Evolutionary conservation across 2,797 vertebrate genomes (phyloP), one percentile per base, ranked within the genome.

Genomic region (Choloepus didactylus): DNA sequence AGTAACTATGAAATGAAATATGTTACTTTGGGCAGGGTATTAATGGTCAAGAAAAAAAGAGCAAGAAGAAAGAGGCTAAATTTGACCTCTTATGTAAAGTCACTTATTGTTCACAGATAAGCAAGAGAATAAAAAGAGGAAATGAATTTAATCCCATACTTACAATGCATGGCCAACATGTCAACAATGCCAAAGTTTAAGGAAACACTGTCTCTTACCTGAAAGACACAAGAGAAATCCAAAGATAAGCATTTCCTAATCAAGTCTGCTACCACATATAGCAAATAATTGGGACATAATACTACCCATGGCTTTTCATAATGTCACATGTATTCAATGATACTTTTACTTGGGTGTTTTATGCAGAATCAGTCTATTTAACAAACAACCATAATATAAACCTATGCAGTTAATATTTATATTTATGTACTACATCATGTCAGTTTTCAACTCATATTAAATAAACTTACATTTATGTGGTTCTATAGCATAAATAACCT

Each of bases 161-260:
- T 56, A 46, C 19, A 93, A 54, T 29, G 66, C 41, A 91, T 56
- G 79, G 89, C 72, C 14, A 94, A 95, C 97, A 96, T 96, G 92
- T 97, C 95, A 94, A 46, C 12, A 89, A 87, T 70, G 27, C 59
- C 83, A 35, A 80, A 76, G 62, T 67, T 87, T 77, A 97, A 94
- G 64, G 41, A 93, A 86, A 97, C 97, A 95, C 77, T 27, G 27
- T 67, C 19, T 79, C 96, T 98, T 98, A 97, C 94, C 95, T 98
- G 92, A 94, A 98, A 98, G 98, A 97, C 44, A 87, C 44, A 96
- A 96, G 15, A 95, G n/a, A 96, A 94, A 97, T 60, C 6, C 95
- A 94, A 97, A 97, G 18, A 46, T 95, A 89, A 97, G 73, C 75
- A 96, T 76, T 95, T 97, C 16, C 35, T 29, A 38, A 69, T 91